Base-by-base conservation (phyloP, 2,797 vertebrate genomes). In the Yasuhikotakia modesta region DNA sequence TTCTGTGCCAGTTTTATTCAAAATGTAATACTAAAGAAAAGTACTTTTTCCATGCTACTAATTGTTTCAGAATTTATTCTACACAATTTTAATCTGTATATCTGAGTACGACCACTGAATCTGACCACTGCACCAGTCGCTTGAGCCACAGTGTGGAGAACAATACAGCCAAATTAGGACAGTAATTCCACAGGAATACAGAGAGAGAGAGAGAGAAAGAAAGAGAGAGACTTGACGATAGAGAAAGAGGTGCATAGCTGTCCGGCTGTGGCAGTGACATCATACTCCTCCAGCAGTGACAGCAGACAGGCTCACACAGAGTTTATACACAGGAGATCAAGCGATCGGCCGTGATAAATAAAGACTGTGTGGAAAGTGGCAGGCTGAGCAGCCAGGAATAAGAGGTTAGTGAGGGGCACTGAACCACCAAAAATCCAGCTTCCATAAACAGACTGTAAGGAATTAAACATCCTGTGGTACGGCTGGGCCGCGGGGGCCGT, bases 141-240 rank as follows among this genome's bases (percentile, higher is more conserved):
- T 64, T 22, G 32, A 61, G 73, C 27, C 8, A 61, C 11, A 35
- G 66, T 55, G 21, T 55, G 79, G 72, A 79, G 55, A 58, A 77
- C 73, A 78, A 68, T 73, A 79, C 81, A 27, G 87, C 86, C 89
- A 90, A 90, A 90, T 88, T 87, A 87, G 88, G 85, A 86, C 64
- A 75, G 60, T 74, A 82, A 88, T 85, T 86, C 86, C 75, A 74
- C 27, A 69, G 68, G 10, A 72, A 85, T 80, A 81, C 79, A 81
- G 45, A 39, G 79, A 81, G 83, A 80, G 83, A 70, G 74, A 24
- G 46, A 61, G 48, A 65, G 73, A 78, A 13, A 39, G 35, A 39
- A 10, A 43, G 39, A 43, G 39, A 43, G 39, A 43, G 39, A 32
- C n/a, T n/a, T n/a, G n/a, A n/a, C n/a, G 39, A 43, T 8, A 43